Evolutionary conservation across 2,888 invertebrate genomes (phyloP), one percentile per base, ranked within the genome.

Genomic region (Cantharis flavilabris): DNA sequence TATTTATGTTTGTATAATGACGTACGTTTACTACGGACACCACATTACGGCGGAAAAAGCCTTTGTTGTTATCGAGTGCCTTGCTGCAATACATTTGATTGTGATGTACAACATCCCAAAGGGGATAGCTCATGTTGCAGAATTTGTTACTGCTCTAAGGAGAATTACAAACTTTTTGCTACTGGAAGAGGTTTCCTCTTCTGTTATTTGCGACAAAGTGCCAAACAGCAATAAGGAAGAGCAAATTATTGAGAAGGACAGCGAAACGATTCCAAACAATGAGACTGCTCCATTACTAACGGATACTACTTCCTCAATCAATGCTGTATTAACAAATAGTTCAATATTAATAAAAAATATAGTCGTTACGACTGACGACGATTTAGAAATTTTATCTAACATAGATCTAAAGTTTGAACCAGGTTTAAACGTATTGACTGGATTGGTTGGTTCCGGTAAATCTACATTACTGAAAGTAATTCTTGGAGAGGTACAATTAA

Each of bases 31-130:
- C 70, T 89, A 93, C 5, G 94, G 94, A 20, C 89, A 94, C 82
- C 87, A 91, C 82, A 91, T 98, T 81, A 94, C 93, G 5, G 94
- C 98, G 4, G 95, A 97, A 86, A 91, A 92, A 85, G 95, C 96
- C 14, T 97, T 97, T 88, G 95, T 97, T 76, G 92, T 97, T 71
- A 94, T 96, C 14, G 94, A 97, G 9, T 94, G 97, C 86, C 97
- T 96, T 89, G 97, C 96, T 84, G 94, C 96, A 73, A 89, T 98
- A 76, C 91, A 96, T 33, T 93, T 95, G 83, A 94, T 95, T 11
- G 94, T 97, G 93, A 96, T 96, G 0, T 93, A 97, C 13, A 95
- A 95, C 88, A 95, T 98, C 83, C 97, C 98, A 0, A 94, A 94
- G 89, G 95, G 93, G 70, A 93, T 97, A 81, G 93, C 94, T 1